Evolutionary conservation across 1,140 invertebrate species (phyloP), one percentile per base, ranked within the genome.

Genomic region (Aphelinus atriplicis): DNA sequence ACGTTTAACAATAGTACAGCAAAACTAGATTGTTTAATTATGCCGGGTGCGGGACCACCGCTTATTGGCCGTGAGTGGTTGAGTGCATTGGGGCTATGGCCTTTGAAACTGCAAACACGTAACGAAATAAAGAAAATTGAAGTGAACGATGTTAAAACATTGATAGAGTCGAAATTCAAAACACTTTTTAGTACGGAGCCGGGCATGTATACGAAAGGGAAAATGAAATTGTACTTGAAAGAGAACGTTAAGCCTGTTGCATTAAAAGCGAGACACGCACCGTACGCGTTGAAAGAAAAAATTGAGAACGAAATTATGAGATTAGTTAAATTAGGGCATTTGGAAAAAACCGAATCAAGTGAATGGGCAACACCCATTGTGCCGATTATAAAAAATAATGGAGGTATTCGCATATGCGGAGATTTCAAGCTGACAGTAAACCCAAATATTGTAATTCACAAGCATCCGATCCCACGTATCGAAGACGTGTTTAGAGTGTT

Each of bases 221-320:
- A 64, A 64, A 46, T 46, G 4, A 64, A 64, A 64, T 50, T 64
- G 48, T 50, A 64, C 7, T 3, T 64, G 45, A 64, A 50, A 64
- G 45, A 46, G 3, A 64, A 47, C n/a, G 26, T 47, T 9, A 26
- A 7, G 26, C 62, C 62, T 26, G 62, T 50, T 9, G 4, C 7
- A 3, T 26, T 26, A 3, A 64, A 64, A 26, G 48, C 26, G 26
- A 26, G 26, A 26, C 26, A 26, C 26, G 5, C n/a, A n/a, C 60
- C 60, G 5, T 61, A 61, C 60, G 60, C 60, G 60, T 7, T 61
- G 5, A 45, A 26, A 26, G 26, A 26, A 26, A 26, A 26, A 26
- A 26, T 26, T 26, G 26, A 26, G 26, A 26, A 26, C 5, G n/a
- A 45, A n/a, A 5, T 7, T 7, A 61, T 5, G 5, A n/a, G 60